These are phyloP conservation scores for Parazoanthus swiftii DNA, from an alignment of 92 coral and sea anemone species.

Conservation along the genomic window DNA sequence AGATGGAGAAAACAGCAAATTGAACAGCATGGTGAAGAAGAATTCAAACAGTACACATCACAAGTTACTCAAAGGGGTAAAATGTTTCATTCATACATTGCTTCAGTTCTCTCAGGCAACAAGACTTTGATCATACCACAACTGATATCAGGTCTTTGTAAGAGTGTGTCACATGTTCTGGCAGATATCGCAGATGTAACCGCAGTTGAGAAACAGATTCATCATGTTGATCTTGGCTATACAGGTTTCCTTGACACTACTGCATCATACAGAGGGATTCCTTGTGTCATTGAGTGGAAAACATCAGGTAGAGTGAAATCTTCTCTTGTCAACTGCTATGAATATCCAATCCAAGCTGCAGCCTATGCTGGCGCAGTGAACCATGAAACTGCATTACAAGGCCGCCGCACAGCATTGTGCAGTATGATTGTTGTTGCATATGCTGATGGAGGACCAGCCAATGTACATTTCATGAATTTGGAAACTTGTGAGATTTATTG, in stretches of 20 bases:
- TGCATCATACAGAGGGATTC: conserved; percentile 80
- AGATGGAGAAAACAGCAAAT: conserved; percentile 88
- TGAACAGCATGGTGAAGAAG: conserved; percentile 79
- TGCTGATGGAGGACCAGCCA: conserved; percentile 87
- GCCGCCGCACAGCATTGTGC: conserved; percentile 63
- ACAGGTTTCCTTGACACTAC: conserved; percentile 80
- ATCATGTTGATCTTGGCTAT: conserved; percentile 75
- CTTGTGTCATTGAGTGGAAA: conserved; percentile 96
- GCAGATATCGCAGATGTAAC: conserved; percentile 58
- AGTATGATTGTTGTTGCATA: conserved; percentile 77
- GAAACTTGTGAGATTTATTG: conserved; percentile 74
- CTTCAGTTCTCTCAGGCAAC: conserved; percentile 53
- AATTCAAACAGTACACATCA: conserved; percentile 64
- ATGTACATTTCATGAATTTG: conserved; percentile 88
- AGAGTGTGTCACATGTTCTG: conserved; percentile 61
- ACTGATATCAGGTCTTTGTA: conserved; percentile 26
- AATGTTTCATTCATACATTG: conserved; percentile 76
- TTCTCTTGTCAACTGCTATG: conserved; percentile 72
- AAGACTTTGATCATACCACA: conserved; percentile 18
- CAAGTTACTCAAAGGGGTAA: conserved; percentile 63
- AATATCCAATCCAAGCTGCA: conserved; percentile 86
- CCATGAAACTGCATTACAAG: conserved; percentile 59
- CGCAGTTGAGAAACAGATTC: conserved; percentile 75
- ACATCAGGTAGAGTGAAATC: conserved; percentile 78
- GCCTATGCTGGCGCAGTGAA: conserved; percentile 98